phyloP scores from a whole-genome alignment of 2,888 invertebrate species.

The Galeruca laticollis region DNA sequence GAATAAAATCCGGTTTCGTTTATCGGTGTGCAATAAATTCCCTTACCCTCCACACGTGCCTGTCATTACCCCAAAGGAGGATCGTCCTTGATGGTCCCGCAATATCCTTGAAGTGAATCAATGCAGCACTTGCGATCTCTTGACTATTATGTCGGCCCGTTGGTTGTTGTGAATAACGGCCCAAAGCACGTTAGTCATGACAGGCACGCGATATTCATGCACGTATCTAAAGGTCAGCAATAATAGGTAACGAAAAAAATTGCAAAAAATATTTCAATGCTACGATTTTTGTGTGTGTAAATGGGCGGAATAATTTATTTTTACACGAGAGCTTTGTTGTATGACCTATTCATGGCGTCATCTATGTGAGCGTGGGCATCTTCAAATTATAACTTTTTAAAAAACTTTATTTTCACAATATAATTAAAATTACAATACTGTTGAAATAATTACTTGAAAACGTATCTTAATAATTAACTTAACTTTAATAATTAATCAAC shows the following conservation, averaged over 20 bases:
- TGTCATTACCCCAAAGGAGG: conserved; percentile 20
- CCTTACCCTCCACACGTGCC: conserved; percentile 9
- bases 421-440: no score
- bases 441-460: no score
- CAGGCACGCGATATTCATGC: conserved; percentile 26
- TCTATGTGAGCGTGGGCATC: no score
- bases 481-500: no score
- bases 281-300: no score
- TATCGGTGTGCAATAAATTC: conserved; percentile 18
- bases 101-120: conserved; percentile 47
- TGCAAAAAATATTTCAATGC: no score
- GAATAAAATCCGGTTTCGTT: conserved; percentile 16
- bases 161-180: conserved; percentile 34
- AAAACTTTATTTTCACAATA: no score
- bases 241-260: neutral
- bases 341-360: no score
- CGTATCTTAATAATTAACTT: no score
- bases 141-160: conserved; percentile 31
- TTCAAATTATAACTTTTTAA: no score
- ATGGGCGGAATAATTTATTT: no score
- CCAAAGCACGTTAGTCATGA: conserved; percentile 22
- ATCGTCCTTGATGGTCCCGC: conserved; percentile 37
- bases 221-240: conserved; percentile 1
- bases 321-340: no score
- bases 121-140: conserved; percentile 50